Evolutionary conservation across 2,113 vertebrate genomes (phyloP), one percentile per base, ranked within the genome.

Genomic region (Riparia riparia): DNA sequence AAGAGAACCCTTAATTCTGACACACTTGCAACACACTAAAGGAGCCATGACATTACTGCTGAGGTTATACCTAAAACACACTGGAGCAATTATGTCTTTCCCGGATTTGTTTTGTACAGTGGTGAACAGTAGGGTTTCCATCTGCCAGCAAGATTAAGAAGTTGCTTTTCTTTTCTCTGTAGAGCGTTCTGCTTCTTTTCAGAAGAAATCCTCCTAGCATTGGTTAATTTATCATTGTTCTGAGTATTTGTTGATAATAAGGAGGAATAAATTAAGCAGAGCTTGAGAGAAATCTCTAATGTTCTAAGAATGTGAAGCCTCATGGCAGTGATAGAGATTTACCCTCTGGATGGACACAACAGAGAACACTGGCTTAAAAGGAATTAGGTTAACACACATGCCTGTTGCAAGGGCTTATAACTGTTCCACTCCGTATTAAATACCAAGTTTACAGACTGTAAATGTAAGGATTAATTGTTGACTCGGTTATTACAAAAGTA

Each of bases 101-200:
- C 86, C 1, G 12, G 61, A 91, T 94, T 64, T 85, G 85, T 68
- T 96, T 96, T 95, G 86, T 88, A 71, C 94, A 79, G 82, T 96
- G 89, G 82, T 64, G 87, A 97, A 96, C 92, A 95, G 80, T 90
- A 94, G 94, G 85, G 80, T 94, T 96, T 97, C 89, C 90, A 92
- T 92, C 91, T 96, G 85, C 89, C 82, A 85, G 93, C 73, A 89
- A 96, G 89, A 81, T 95, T 89, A 91, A 96, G 88, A 93, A 89
- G 89, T 79, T 95, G 82, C 66, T 74, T 82, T 97, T 94, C 93
- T 76, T 96, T 95, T 93, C 88, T 88, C 50, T 86, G 85, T 92
- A 45, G 45, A 93, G 70, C 16, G 6, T 44, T 68, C 91, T 84
- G 82, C 49, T 94, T 77, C 70, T 96, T 97, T 95, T 93, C 49